Evolutionary conservation across 2,797 vertebrate genomes (phyloP).

Genomic region (Falco novaeseelandiae): DNA sequence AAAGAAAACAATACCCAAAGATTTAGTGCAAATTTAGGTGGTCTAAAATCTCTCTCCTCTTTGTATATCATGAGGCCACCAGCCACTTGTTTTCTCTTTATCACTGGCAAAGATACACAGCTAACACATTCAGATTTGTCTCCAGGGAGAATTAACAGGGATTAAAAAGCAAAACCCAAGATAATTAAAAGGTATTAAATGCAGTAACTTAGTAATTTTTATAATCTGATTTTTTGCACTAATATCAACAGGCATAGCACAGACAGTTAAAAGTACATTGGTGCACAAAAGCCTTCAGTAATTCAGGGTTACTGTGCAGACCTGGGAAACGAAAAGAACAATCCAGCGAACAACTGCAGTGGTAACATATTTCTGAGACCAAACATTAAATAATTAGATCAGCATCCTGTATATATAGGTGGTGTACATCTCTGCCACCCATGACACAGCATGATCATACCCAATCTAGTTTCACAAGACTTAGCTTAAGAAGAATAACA

Average conservation of each 20-base stretch:
- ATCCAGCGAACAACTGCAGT: not conserved
- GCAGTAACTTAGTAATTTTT: not conserved
- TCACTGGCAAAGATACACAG: not conserved
- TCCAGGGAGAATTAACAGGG: not conserved
- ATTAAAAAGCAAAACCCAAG: not conserved
- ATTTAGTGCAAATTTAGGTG: not conserved
- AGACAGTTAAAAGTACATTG: not conserved
- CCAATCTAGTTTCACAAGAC: not conserved
- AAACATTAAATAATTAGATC: not conserved
- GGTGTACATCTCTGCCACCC: not conserved
- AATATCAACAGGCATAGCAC: not conserved
- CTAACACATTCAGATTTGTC: not conserved
- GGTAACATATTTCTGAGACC: not conserved
- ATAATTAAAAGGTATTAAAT: not conserved
- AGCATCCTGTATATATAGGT: not conserved
- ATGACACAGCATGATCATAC: not conserved
- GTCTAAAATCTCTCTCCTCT: not conserved
- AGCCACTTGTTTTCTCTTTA: not conserved
- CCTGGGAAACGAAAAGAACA: not conserved
- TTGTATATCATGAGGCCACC: not conserved
- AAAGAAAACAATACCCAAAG: not conserved
- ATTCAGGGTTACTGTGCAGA: not conserved
- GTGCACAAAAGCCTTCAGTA: not conserved
- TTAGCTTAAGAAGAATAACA: not conserved
- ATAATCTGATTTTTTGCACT: not conserved